These are phyloP conservation scores for Clostera curtula DNA, from an alignment of 2,888 invertebrate genomes.

Conservation along the genomic window DNA sequence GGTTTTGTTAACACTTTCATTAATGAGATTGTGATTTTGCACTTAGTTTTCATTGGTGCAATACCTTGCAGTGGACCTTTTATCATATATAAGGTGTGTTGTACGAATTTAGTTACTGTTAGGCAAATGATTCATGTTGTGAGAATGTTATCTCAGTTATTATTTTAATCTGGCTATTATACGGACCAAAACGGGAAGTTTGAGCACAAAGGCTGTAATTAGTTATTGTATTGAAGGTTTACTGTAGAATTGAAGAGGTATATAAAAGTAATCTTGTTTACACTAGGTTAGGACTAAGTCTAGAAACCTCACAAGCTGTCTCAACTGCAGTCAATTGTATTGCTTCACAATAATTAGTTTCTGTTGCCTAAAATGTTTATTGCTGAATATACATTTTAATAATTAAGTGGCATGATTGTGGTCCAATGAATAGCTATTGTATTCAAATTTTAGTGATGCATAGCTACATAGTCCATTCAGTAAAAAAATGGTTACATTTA, in stretches of 20 bases:
- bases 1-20: constrained; percentile 37
- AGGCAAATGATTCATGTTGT: constrained; percentile 60
- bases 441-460: no score
- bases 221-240: constrained; percentile 15
- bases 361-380: background rate
- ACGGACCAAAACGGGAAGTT: constrained; percentile 46
- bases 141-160: constrained; percentile 60
- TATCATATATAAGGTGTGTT: constrained; percentile 36
- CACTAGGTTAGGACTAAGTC: constrained; percentile 34
- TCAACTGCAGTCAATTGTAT: constrained; percentile 11
- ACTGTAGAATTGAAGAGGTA: constrained; percentile 10
- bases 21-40: constrained; percentile 44
- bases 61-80: constrained; percentile 23
- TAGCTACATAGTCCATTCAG: no score
- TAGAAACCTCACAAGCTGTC: constrained; percentile 37
- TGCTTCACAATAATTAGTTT: constrained; percentile 1
- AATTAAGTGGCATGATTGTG: background rate
- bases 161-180: constrained; percentile 43
- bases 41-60: constrained; percentile 20
- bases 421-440: no score
- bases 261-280: constrained; percentile 29
- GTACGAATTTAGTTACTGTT: constrained; percentile 36
- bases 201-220: constrained; percentile 23
- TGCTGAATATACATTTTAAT: background rate
- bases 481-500: no score